Evolutionary conservation across 2,113 vertebrate species (phyloP).

Genomic region (Thunnus thynnus): DNA sequence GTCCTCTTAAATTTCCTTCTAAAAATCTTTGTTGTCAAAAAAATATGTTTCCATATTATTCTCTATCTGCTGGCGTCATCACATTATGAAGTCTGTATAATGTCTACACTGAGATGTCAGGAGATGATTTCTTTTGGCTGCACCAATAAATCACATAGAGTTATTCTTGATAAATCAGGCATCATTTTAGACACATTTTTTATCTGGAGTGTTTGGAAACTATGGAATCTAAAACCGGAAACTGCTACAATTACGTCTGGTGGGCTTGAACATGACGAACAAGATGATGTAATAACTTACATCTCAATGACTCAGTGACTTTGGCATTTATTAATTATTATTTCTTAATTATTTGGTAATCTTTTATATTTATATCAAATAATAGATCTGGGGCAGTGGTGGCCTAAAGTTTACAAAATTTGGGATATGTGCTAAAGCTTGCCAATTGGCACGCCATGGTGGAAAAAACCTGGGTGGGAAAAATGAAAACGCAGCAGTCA

Average conservation of each 20-base stretch:
- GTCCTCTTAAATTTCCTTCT: background rate
- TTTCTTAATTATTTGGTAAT: background rate
- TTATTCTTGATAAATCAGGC: background rate
- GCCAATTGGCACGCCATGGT: too few relatives aligned
- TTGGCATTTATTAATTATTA: background rate
- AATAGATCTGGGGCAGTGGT: background rate
- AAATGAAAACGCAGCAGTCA: too few relatives aligned
- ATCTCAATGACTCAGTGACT: background rate
- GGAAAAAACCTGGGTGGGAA: too few relatives aligned
- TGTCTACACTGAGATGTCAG: background rate
- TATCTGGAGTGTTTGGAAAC: background rate
- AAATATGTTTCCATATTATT: background rate
- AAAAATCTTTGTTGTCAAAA: too few relatives aligned
- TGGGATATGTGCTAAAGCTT: too few relatives aligned
- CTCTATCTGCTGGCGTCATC: background rate
- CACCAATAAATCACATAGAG: background rate
- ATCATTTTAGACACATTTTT: background rate
- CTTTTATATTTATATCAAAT: constrained; percentile 30
- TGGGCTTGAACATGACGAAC: background rate
- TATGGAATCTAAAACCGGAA: background rate
- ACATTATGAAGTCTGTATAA: constrained; percentile 1
- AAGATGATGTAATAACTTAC: too few relatives aligned
- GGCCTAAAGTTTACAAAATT: constrained; percentile 16
- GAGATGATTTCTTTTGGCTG: background rate
- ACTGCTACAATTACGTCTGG: background rate